A percentile compares a stretch with the other conserved stretches of the same genome.
phyloP scores from a whole-genome alignment of 2,113 vertebrate species.

The Megaleporinus macrocephalus region DNA sequence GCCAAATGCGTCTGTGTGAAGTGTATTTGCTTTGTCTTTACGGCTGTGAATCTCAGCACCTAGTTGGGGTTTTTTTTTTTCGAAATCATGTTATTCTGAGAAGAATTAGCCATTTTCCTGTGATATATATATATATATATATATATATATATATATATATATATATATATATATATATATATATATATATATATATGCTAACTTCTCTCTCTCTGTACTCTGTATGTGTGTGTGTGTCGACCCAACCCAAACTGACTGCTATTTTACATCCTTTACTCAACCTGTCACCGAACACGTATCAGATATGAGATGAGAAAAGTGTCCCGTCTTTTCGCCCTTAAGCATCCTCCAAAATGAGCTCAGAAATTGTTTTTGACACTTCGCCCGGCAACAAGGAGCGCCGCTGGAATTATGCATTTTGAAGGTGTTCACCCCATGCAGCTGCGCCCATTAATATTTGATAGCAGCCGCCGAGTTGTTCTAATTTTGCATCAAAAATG shows the following conservation, averaged over 20 bases:
- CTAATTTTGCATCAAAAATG: slow-evolving; percentile 77
- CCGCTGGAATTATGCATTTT: slow-evolving; percentile 65
- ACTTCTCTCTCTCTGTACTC: too few species aligned
- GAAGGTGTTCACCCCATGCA: slow-evolving; percentile 57
- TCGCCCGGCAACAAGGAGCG: slow-evolving; percentile 55
- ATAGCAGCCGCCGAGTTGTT: slow-evolving; percentile 70
- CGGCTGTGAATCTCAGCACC: neutral
- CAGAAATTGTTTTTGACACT: slow-evolving; percentile 75
- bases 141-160: neutral
- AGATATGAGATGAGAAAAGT: slow-evolving; percentile 54
- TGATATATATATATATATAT: neutral
- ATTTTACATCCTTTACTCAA: slow-evolving; percentile 50
- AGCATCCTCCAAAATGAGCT: slow-evolving; percentile 68
- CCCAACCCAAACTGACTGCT: slow-evolving; percentile 39
- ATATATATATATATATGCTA: too few species aligned
- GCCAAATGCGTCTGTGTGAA: slow-evolving; percentile 6
- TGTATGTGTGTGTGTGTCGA: too few species aligned
- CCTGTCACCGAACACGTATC: slow-evolving; percentile 57
- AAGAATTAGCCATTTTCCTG: neutral
- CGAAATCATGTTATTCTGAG: neutral
- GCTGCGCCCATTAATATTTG: slow-evolving; percentile 78
- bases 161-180: too few species aligned
- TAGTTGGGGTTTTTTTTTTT: slow-evolving; percentile 4
- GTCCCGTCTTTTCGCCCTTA: slow-evolving; percentile 41
- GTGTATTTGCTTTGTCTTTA: neutral